phyloP scores from a whole-genome alignment of 2,797 vertebrate species.

The Malurus leucopterus region DNA sequence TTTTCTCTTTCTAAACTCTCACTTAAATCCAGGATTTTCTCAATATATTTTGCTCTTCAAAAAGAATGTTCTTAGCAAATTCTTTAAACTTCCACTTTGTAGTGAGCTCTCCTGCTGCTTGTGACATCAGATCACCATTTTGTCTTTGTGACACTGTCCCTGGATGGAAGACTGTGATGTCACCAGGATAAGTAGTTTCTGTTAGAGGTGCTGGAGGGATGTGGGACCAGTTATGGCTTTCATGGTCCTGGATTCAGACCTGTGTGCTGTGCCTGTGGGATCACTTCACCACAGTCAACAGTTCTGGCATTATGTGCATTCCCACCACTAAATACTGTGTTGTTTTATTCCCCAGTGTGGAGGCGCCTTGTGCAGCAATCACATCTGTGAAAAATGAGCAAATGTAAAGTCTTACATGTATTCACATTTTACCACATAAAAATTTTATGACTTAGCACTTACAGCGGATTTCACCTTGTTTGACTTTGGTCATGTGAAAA shows the following conservation, averaged over 20 bases:
- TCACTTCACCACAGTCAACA: background rate
- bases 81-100: background rate
- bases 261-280: background rate
- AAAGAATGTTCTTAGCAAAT: background rate
- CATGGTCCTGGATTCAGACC: background rate
- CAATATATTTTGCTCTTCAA: background rate
- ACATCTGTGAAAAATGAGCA: background rate
- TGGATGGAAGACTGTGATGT: background rate
- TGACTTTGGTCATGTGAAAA: background rate
- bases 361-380: fast-evolving
- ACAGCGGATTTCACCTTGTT: constrained; percentile 1
- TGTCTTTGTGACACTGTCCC: background rate
- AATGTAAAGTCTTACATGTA: background rate
- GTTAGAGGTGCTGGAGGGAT: background rate
- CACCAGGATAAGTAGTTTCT: background rate
- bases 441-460: constrained; percentile 15
- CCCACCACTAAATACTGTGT: background rate
- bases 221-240: background rate
- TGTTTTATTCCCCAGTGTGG: background rate
- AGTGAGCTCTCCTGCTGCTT: background rate
- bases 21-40: background rate
- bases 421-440: constrained; percentile 5
- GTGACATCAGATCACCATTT: background rate
- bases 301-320: background rate
- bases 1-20: background rate